phyloP scores from a whole-genome alignment of 2,888 invertebrate species.

The Phyto melanocephala region DNA sequence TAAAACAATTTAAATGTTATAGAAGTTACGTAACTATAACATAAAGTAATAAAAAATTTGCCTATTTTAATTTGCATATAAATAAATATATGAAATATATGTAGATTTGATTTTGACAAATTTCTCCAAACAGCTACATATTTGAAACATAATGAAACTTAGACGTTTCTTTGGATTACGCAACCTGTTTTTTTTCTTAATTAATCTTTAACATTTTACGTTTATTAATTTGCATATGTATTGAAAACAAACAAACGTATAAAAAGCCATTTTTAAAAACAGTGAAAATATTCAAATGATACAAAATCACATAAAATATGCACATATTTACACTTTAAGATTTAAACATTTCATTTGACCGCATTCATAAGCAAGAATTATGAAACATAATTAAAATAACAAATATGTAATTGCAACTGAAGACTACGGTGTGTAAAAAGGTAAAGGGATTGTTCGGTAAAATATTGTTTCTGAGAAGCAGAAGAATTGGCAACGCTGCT shows the following conservation, averaged over 20 bases:
- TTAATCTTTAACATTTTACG: not conserved
- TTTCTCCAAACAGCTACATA: not conserved
- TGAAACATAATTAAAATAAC: conserved; percentile 1
- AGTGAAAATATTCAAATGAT: not conserved
- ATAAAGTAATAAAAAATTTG: too few species aligned
- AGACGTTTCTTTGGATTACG: not conserved
- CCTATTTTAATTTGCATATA: not conserved
- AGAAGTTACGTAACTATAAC: too few species aligned
- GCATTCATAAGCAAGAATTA: conserved; percentile 16
- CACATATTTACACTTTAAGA: not conserved
- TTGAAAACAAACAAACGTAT: not conserved
- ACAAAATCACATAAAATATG: too few species aligned
- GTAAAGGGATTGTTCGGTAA: too few species aligned
- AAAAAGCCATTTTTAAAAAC: not conserved
- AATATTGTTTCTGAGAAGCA: too few species aligned
- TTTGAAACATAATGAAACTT: not conserved
- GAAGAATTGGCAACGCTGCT: too few species aligned
- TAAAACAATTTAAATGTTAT: too few species aligned
- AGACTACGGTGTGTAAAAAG: too few species aligned
- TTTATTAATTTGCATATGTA: not conserved
- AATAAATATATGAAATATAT: not conserved
- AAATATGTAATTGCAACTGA: conserved; percentile 1
- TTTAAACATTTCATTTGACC: not conserved
- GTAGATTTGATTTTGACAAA: not conserved
- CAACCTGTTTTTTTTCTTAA: not conserved